Evolutionary conservation across 2,113 vertebrate species (phyloP).

Genomic region (Neotoma lepida): DNA sequence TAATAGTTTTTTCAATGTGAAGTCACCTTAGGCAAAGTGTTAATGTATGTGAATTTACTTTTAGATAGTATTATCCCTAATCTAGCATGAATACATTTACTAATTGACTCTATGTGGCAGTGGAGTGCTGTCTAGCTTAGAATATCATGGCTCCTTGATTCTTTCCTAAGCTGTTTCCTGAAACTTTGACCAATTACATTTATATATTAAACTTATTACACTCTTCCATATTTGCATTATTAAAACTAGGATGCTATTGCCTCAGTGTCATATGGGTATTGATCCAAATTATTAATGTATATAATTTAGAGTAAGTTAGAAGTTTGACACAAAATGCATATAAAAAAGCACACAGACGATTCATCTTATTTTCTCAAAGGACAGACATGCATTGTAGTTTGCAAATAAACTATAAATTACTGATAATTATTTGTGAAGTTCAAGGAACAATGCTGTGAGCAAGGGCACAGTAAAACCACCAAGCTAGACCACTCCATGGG

Average conservation of each 20-base stretch:
- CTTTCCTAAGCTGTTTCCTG: background rate
- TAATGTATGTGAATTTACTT: constrained; percentile 2
- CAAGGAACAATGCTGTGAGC: background rate
- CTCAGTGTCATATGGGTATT: background rate
- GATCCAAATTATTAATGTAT: background rate
- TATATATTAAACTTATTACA: background rate
- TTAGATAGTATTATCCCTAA: constrained; percentile 29
- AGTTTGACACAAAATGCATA: background rate
- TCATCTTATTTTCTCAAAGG: background rate
- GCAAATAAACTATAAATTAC: background rate
- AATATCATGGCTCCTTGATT: background rate
- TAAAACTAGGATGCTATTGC: background rate
- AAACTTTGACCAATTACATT: background rate
- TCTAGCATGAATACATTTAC: background rate
- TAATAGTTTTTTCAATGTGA: background rate
- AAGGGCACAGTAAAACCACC: background rate
- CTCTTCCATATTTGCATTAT: background rate
- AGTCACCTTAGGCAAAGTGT: background rate
- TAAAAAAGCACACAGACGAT: background rate
- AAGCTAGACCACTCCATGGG: background rate
- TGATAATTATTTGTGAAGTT: background rate
- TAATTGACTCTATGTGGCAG: background rate
- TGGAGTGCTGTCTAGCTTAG: background rate
- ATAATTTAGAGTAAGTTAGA: background rate
- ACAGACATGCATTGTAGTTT: background rate